A percentile compares a stretch with the other conserved stretches of the same genome.
These are phyloP conservation scores for Mnemiopsis leidyi DNA, from an alignment of 37 sponge, comb jelly and placozoan genomes.

Conservation along the genomic window DNA sequence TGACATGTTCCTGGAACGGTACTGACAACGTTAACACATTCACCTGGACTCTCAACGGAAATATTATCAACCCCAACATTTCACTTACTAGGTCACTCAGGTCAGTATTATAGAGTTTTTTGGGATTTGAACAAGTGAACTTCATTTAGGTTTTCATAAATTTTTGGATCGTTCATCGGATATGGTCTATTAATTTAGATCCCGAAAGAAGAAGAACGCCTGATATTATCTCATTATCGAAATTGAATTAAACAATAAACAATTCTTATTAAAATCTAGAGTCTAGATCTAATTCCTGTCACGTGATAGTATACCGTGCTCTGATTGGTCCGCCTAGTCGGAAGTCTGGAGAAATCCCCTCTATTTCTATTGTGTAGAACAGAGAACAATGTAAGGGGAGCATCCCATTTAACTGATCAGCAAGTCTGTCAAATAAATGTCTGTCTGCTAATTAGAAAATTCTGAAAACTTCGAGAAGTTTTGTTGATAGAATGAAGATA, in stretches of 20 bases:
- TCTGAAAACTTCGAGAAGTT: too few species aligned
- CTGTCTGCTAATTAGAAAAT: too few species aligned
- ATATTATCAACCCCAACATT: not conserved
- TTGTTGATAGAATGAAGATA: too few species aligned
- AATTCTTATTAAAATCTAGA: not conserved
- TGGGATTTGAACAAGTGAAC: too few species aligned
- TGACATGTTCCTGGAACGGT: slow-evolving; percentile 3
- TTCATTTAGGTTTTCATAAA: not conserved
- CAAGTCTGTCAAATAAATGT: too few species aligned
- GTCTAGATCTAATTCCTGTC: not conserved
- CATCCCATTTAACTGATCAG: too few species aligned
- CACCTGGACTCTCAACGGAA: slow-evolving; percentile 11
- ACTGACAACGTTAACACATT: not conserved
- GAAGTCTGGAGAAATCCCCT: too few species aligned
- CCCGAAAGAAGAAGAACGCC: not conserved
- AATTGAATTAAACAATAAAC: not conserved
- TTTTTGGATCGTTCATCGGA: not conserved
- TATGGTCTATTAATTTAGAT: not conserved
- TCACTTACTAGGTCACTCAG: not conserved
- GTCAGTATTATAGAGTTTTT: too few species aligned
- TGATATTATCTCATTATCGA: not conserved
- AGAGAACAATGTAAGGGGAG: too few species aligned
- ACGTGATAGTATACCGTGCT: not conserved
- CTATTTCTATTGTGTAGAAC: too few species aligned
- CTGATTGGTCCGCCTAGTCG: too few species aligned